Base-by-base conservation (phyloP, 2,888 invertebrate species). In the Lithophane semibrunnea region DNA sequence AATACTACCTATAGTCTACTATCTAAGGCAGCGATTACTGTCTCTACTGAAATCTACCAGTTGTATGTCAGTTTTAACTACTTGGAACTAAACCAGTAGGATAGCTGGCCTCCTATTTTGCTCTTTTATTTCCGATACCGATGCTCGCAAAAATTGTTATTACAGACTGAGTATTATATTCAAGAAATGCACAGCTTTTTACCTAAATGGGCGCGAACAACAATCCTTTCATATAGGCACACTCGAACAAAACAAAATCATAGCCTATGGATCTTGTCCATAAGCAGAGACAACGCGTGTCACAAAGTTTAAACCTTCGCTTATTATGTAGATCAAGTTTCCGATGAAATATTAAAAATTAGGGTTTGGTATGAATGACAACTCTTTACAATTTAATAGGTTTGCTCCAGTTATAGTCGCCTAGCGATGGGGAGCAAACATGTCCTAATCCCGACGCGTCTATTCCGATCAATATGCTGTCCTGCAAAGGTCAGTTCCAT, bases 361-460 rank as follows among this genome's bases (percentile, higher is more conserved):
- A 29, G 70, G 52, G 56, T 52, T 54, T 65, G 24, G n/a, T 72
- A 74, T 71, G 69, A 66, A 67, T 69, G 60, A 68, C 42, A 69
- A 37, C 52, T 68, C n/a, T 79, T 80, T 49, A 67, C 64, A 71
- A 73, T 83, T 78, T 84, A 85, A 86, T 83, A 67, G 58, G 73
- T 88, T 87, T 82, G 89, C 84, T 89, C 88, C 86, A 88, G 82
- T 88, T 80, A 24, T 73, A 89, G 94, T 95, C 94, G 95, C 94
- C 91, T 93, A 94, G 95, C 93, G 92, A 95, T 93, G 85, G 77
- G 73, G 81, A 81, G 79, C 93, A 94, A 95, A 95, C 93, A 94
- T 88, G 88, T 92, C 89, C 91, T 90, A 90, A 92, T 91, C 92
- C 88, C 85, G 80, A 88, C 74, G 77, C 73, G 76, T 71, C 83